A percentile compares a stretch with the other conserved stretches of the same genome.
Evolutionary conservation across 2,113 vertebrate species (phyloP).

Genomic region (Reinhardtius hippoglossoides): DNA sequence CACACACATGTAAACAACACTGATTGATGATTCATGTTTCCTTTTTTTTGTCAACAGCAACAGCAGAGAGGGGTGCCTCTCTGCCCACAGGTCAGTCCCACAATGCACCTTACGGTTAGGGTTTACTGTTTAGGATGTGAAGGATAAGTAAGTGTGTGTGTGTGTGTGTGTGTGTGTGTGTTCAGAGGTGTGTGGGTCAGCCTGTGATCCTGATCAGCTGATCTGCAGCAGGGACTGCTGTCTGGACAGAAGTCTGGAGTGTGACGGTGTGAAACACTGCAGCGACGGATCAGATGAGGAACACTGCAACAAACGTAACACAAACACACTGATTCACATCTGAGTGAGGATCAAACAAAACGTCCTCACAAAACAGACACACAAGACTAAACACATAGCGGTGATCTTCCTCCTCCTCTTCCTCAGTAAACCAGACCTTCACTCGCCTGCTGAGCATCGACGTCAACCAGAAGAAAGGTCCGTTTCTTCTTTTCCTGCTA

Average conservation of each 20-base stretch:
- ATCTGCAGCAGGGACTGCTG: slow-evolving; percentile 88
- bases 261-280: slow-evolving; percentile 88
- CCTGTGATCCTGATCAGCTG: slow-evolving; percentile 82
- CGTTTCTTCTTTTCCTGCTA: background rate
- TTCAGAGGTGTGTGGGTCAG: slow-evolving; percentile 75
- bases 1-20: background rate
- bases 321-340: background rate
- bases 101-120: background rate
- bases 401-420: slow-evolving; percentile 25
- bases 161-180: slow-evolving; percentile 26
- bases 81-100: slow-evolving; percentile 44
- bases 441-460: slow-evolving; percentile 65
- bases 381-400: background rate
- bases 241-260: slow-evolving; percentile 87
- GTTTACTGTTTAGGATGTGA: background rate
- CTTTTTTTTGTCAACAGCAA: slow-evolving; percentile 20
- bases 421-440: slow-evolving; percentile 76
- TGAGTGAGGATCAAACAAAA: background rate
- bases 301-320: slow-evolving; percentile 75
- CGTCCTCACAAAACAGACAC: background rate
- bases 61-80: background rate
- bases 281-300: slow-evolving; percentile 84
- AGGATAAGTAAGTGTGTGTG: slow-evolving; percentile 3
- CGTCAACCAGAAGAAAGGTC: slow-evolving; percentile 65
- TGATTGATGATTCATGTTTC: background rate